Base-by-base conservation (phyloP, 2,797 vertebrate genomes). In the Neostethus bicornis region DNA sequence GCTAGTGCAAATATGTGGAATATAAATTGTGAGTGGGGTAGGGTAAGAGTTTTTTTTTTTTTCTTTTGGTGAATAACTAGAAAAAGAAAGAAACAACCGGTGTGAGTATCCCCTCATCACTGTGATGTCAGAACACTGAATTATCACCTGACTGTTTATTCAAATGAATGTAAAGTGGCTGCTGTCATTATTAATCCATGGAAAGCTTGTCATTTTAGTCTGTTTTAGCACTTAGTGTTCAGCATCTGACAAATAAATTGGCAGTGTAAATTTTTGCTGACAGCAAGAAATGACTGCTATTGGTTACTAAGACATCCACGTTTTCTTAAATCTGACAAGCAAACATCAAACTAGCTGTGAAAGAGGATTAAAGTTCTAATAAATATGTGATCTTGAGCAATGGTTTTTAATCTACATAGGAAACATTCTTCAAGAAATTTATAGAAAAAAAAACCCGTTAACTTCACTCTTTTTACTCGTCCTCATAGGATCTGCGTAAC, bases 111-210 rank as follows among this genome's bases (percentile, higher is more conserved):
- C n/a, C 14, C 31, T n/a, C 16, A 7, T n/a, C 6, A 34, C 34
- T 7, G n/a, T 16, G 29, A n/a, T 16, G n/a, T 2, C n/a, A 35
- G 14, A 35, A 35, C 7, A 11, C 12, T 1, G 11, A 12, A n/a
- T n/a, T 35, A n/a, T 2, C 34, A n/a, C 34, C 34, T 35, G 35
- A 35, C n/a, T 35, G 34, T 35, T 35, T 35, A 35, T 35, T 35
- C 34, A 35, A 32, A 13, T 14, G 32, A 32, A n/a, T 32, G 35
- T 14, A 35, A 35, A 35, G 32, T 35, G 34, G 50, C 68, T 61
- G 70, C 64, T 75, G 75, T 78, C 62, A 56, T 47, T 58, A 66
- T 67, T 80, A 79, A 81, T 75, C 67, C 68, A 39, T 61, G 57
- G 49, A 71, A 73, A 66, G 70, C 46, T 68, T 64, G 68, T 75